These are phyloP conservation scores for Strongylocentrotus purpuratus DNA, from an alignment of 35 echinoderm and acorn worm species.

Conservation along the genomic window DNA sequence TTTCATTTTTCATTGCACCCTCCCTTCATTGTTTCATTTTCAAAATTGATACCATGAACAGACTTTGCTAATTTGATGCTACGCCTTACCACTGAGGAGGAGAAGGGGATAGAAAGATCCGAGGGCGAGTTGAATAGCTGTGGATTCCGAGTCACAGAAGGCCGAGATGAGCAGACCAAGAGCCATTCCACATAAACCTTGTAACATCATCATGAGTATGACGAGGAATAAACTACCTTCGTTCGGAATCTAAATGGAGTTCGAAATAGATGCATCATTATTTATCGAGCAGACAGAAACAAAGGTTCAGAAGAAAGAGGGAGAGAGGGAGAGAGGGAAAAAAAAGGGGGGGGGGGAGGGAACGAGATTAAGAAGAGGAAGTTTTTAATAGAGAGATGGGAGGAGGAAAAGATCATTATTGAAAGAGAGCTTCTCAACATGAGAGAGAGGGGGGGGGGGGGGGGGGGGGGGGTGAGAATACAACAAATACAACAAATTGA, in stretches of 20 bases:
- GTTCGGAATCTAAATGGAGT: constrained; percentile 59
- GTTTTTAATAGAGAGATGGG: neutral
- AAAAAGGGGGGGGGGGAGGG: neutral
- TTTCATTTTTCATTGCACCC: neutral
- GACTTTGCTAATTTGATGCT: neutral
- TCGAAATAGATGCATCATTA: neutral
- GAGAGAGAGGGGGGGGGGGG: neutral
- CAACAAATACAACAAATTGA: no score
- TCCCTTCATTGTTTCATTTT: neutral
- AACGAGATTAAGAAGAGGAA: neutral
- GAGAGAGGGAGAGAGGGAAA: no score
- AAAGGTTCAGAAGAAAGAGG: neutral
- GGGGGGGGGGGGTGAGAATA: no score
- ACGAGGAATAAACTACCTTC: constrained; percentile 70
- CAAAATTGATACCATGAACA: neutral
- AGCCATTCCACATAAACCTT: constrained; percentile 91
- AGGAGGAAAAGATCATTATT: neutral
- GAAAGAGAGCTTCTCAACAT: neutral
- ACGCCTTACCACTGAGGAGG: constrained; percentile 88
- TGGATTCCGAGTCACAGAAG: constrained; percentile 80
- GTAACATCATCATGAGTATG: constrained; percentile 68
- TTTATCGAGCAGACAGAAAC: neutral
- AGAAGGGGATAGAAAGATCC: constrained; percentile 96
- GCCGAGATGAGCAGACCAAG: constrained; percentile 86
- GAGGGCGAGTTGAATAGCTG: constrained; percentile 83